These are phyloP conservation scores for Stomatorhinus ivindoensis DNA, from an alignment of 2,113 vertebrate species.

Conservation along the genomic window DNA sequence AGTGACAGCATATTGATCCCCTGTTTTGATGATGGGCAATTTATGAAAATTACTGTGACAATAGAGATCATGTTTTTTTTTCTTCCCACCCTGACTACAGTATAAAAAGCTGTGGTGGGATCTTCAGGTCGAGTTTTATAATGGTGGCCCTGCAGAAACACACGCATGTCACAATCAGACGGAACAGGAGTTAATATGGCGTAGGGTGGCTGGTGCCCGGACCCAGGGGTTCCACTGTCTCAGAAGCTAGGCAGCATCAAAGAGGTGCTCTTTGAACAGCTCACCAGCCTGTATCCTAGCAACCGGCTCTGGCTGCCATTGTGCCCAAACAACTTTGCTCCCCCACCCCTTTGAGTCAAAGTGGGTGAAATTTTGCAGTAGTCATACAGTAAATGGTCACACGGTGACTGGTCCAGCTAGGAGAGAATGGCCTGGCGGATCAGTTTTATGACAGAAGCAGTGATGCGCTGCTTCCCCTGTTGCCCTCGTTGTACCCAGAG, in stretches of 20 bases:
- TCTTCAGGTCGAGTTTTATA: not conserved
- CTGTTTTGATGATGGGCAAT: not conserved
- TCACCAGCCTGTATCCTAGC: conserved; percentile 44
- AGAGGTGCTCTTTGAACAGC: conserved; percentile 43
- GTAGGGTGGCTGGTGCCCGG: not conserved
- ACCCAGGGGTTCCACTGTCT: conserved; percentile 16
- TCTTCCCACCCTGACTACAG: not conserved
- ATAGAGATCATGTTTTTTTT: not conserved
- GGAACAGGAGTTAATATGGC: not conserved
- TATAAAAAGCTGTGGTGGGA: not conserved
- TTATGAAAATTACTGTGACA: not conserved
- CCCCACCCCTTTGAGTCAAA: not conserved
- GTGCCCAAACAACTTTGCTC: conserved; percentile 33
- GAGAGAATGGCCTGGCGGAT: not conserved
- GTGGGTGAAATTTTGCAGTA: not conserved
- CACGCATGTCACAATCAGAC: not conserved
- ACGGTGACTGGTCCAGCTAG: not conserved
- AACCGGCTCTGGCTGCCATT: conserved; percentile 32
- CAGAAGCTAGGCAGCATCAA: conserved; percentile 36
- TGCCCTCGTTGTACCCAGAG: not conserved
- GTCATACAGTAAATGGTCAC: not conserved
- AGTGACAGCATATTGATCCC: not conserved
- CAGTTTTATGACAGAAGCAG: not conserved
- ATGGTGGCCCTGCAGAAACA: not conserved
- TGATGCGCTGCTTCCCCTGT: not conserved